Conservation (phyloP, 1,140 invertebrate genomes). For the Nymphalis io region DNA sequence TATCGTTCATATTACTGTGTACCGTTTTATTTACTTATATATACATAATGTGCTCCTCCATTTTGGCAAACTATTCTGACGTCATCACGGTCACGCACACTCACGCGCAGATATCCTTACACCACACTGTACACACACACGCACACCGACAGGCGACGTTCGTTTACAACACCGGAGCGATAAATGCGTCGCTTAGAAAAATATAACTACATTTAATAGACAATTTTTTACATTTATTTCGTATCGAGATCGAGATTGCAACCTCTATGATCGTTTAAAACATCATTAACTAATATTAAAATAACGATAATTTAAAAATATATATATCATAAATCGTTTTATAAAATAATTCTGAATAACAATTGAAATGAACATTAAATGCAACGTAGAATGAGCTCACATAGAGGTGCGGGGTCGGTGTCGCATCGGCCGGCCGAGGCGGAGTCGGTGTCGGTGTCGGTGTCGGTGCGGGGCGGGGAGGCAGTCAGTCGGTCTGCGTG, state of each 20-base stretch:
- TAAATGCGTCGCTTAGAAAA: background rate
- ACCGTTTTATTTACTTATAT: slow-evolving; percentile 1
- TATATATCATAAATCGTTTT: no score
- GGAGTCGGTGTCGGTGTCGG: slow-evolving; percentile 64
- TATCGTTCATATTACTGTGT: background rate
- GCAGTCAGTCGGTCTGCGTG: slow-evolving; percentile 61
- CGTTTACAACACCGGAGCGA: background rate
- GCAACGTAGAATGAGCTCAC: no score
- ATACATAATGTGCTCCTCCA: background rate
- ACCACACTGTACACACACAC: no score
- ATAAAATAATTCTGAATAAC: no score
- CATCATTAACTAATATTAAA: no score
- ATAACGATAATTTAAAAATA: no score
- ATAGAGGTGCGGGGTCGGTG: background rate
- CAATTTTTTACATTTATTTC: background rate
- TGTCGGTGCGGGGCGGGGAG: slow-evolving; percentile 46
- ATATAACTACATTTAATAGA: background rate
- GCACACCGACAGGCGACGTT: background rate
- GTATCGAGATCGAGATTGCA: background rate
- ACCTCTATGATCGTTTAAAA: no score
- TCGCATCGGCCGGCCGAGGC: slow-evolving; percentile 2
- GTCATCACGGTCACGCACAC: background rate
- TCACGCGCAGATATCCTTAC: no score
- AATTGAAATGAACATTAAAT: no score
- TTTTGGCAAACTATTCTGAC: slow-evolving; percentile 7